Conservation (phyloP, 2,888 invertebrate genomes). For the Allolobophora icterica region DNA sequence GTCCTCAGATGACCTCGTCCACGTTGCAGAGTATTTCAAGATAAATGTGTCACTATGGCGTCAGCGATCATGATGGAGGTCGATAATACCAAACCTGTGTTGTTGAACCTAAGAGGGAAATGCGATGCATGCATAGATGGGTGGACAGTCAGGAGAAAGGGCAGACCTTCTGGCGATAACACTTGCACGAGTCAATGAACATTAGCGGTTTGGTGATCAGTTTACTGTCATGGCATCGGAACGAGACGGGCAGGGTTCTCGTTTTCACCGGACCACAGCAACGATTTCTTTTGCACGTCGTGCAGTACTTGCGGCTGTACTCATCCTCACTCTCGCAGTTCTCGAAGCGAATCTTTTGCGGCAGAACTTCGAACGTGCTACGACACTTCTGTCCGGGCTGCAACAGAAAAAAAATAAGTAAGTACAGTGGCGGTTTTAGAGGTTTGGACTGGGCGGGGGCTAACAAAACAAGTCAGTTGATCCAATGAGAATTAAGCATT, state of each 20-base stretch:
- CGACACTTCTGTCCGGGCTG: not conserved
- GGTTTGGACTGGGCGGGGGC: too few species aligned
- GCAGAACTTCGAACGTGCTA: not conserved
- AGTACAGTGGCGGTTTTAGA: too few species aligned
- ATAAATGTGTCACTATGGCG: not conserved
- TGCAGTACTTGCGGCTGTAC: conserved; percentile 75
- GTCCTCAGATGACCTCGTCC: not conserved
- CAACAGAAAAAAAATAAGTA: not conserved
- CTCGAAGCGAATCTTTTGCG: not conserved
- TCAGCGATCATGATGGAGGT: not conserved
- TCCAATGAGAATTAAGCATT: too few species aligned
- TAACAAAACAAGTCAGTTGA: too few species aligned
- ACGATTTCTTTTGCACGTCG: conserved; percentile 70
- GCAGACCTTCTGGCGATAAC: conserved; percentile 30
- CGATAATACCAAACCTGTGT: too few species aligned
- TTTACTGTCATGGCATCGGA: conserved; percentile 51
- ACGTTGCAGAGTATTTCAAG: not conserved
- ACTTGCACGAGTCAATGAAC: conserved; percentile 45
- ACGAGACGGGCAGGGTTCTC: conserved; percentile 59
- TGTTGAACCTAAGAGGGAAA: too few species aligned
- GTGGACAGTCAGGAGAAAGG: not conserved
- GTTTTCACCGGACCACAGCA: conserved; percentile 74
- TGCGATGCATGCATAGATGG: not conserved
- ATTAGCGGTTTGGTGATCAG: conserved; percentile 43
- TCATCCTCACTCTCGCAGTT: conserved; percentile 72